Evolutionary conservation across 2,888 invertebrate species (phyloP), one percentile per base, ranked within the genome.

Genomic region (Onthophagus sagittarius): DNA sequence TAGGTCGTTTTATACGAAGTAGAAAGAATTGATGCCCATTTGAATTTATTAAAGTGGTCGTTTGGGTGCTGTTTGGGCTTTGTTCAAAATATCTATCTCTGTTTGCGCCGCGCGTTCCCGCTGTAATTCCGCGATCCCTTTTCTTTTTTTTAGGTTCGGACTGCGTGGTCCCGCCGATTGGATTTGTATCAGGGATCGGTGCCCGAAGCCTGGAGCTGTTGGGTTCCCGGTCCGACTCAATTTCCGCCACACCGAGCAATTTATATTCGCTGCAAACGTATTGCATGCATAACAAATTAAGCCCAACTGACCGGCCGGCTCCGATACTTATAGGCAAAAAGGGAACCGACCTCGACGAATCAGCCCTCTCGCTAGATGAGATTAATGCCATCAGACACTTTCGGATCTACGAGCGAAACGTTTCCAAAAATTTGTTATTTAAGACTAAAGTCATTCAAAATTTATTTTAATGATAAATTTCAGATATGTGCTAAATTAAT

Each of bases 171-270:
- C 63, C 15, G 64, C 69, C 75, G 76, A 76, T 77, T 77, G 75
- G 75, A 73, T 77, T 77, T 74, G 75, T 73, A 76, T 72, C 73
- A 67, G 72, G 69, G 74, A 71, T 75, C 39, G 76, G 75, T 75
- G 75, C 74, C 23, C 75, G 76, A 76, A 74, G 72, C 15, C 70
- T 71, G 73, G 69, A 70, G 74, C 72, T 67, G 72, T 65, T 69
- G 70, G 39, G 69, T 71, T 70, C 70, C 72, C 71, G 53, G 74
- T 69, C 71, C 69, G 72, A 76, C 78, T 78, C 79, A 79, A 79
- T 78, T 79, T 79, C 77, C 77, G 76, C 75, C 75, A 70, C 77
- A 77, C 76, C 76, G 76, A 77, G 78, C 78, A 79, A 79, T 79
- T 79, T 79, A 78, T 79, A 79, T 78, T 77, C 77, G 76, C 76